Evolutionary conservation across 2,797 vertebrate species (phyloP).

Genomic region (Siniperca undulata): DNA sequence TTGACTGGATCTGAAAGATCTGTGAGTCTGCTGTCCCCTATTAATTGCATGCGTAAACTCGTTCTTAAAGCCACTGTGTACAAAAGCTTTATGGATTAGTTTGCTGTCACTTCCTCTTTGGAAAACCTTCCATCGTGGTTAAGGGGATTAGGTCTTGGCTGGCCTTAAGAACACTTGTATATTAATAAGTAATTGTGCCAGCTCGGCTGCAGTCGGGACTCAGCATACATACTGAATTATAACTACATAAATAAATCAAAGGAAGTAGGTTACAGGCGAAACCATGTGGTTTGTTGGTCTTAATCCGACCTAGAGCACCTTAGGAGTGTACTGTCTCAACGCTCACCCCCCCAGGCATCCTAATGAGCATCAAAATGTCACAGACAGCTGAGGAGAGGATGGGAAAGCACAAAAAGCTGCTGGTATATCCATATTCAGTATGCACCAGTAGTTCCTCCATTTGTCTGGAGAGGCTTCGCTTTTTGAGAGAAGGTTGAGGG

Average conservation of each 20-base stretch:
- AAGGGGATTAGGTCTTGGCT: conserved; percentile 57
- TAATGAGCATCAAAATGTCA: conserved; percentile 77
- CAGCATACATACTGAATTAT: conserved; percentile 61
- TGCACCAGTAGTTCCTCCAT: conserved; percentile 57
- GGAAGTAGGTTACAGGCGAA: conserved; percentile 44
- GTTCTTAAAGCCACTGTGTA: conserved; percentile 45
- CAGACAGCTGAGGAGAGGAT: conserved; percentile 44
- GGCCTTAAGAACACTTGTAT: conserved; percentile 56
- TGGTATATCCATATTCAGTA: conserved; percentile 60
- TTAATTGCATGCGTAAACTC: conserved; percentile 63
- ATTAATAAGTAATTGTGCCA: conserved; percentile 62
- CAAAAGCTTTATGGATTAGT: conserved; percentile 66
- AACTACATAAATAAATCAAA: conserved; percentile 73
- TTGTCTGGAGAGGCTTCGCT: conserved; percentile 53
- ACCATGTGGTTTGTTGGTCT: conserved; percentile 46
- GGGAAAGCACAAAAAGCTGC: conserved; percentile 41
- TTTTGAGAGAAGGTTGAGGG: conserved; percentile 45
- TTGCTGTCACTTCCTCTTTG: conserved; percentile 68
- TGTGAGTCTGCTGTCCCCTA: conserved; percentile 33
- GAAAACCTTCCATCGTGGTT: conserved; percentile 60
- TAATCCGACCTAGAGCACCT: conserved; percentile 70
- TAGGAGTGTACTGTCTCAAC: conserved; percentile 33
- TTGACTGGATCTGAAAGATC: conserved; percentile 33
- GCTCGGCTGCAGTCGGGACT: conserved; percentile 28
- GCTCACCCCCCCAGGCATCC: conserved; percentile 53